Evolutionary conservation across 1,140 invertebrate species (phyloP).

Genomic region (Triops longicaudatus): DNA sequence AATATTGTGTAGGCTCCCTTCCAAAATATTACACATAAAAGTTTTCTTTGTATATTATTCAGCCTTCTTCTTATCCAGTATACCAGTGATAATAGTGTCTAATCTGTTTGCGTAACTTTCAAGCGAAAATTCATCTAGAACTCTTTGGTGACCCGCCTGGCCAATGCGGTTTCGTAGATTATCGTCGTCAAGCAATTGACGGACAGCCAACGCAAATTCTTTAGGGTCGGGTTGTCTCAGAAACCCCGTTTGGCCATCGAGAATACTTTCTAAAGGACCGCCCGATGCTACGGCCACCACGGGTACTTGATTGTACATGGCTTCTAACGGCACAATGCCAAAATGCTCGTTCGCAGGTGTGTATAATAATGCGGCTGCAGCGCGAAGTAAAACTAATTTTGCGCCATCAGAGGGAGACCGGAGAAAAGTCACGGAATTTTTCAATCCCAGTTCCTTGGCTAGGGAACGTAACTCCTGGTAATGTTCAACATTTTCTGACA

Average conservation of each 20-base stretch:
- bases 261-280: constrained; percentile 88
- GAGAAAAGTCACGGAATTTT: constrained; percentile 69
- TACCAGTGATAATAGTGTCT: constrained; percentile 47
- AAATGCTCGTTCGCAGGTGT: constrained; percentile 97
- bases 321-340: constrained; percentile 98
- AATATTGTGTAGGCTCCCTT: background rate
- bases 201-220: constrained; percentile 71
- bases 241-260: constrained; percentile 80
- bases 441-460: constrained; percentile 55
- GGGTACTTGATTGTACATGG: constrained; percentile 87
- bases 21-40: background rate
- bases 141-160: constrained; percentile 55
- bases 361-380: constrained; percentile 74
- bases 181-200: constrained; percentile 51
- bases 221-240: constrained; percentile 59
- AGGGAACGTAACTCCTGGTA: constrained; percentile 65
- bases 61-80: constrained; percentile 24
- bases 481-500: constrained; percentile 82
- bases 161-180: constrained; percentile 55
- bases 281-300: constrained; percentile 93
- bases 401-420: constrained; percentile 75
- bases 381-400: constrained; percentile 68
- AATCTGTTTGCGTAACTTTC: constrained; percentile 60
- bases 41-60: background rate
- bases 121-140: constrained; percentile 70